A percentile compares a stretch with the other conserved stretches of the same genome.
Evolutionary conservation across 2,888 invertebrate genomes (phyloP).

Genomic region (Lochmaea capreae): DNA sequence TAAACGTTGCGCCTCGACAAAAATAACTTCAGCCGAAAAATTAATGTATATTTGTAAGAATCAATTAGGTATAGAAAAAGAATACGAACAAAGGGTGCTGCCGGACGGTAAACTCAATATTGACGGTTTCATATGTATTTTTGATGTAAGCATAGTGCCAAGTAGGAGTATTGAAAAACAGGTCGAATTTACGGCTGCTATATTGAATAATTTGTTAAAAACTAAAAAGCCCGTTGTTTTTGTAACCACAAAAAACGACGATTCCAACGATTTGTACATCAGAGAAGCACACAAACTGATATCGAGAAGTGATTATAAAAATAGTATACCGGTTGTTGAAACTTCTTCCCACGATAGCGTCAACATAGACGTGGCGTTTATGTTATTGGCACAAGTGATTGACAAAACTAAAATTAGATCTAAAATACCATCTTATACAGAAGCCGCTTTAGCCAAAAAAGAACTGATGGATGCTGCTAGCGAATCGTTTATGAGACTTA

Average conservation of each 20-base stretch:
- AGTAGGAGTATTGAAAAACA: slow-evolving; percentile 92
- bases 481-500: slow-evolving; percentile 89
- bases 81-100: slow-evolving; percentile 92
- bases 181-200: slow-evolving; percentile 86
- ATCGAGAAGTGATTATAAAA: slow-evolving; percentile 91
- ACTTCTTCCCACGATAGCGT: slow-evolving; percentile 96
- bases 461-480: slow-evolving; percentile 91
- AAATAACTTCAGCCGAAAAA: slow-evolving; percentile 96
- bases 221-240: slow-evolving; percentile 95
- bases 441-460: slow-evolving; percentile 86
- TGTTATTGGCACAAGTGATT: slow-evolving; percentile 90
- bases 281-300: slow-evolving; percentile 91
- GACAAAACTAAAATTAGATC: slow-evolving; percentile 86
- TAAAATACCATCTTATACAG: slow-evolving; percentile 79
- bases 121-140: slow-evolving; percentile 95
- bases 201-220: slow-evolving; percentile 87
- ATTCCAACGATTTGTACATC: slow-evolving; percentile 86
- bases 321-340: slow-evolving; percentile 89
- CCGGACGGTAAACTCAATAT: slow-evolving; percentile 93
- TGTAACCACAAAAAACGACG: slow-evolving; percentile 96
- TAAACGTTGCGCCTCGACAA: slow-evolving; percentile 90
- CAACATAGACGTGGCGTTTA: slow-evolving; percentile 93
- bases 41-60: slow-evolving; percentile 99
- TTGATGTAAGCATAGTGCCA: slow-evolving; percentile 95
- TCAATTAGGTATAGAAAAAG: slow-evolving; percentile 96